phyloP scores from a whole-genome alignment of 2,888 invertebrate genomes.

The Octonoba sinensis region DNA sequence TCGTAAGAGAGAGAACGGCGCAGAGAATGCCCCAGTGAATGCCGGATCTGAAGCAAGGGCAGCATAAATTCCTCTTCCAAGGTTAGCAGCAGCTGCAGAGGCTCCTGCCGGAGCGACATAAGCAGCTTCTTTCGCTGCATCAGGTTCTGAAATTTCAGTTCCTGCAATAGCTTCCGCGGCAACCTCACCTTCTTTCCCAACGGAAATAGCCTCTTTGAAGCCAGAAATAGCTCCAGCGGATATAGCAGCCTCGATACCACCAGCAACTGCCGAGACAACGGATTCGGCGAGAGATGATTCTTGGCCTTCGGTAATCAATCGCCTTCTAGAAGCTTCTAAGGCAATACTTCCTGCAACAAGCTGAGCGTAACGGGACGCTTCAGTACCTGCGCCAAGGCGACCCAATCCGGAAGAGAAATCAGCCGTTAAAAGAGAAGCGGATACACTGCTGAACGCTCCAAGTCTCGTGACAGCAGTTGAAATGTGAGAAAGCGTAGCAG shows the following conservation, averaged over 20 bases:
- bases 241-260: not conserved
- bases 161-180: not conserved
- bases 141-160: not conserved
- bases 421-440: not conserved
- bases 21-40: not conserved
- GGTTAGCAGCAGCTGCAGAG: not conserved
- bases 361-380: not conserved
- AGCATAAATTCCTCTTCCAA: not conserved
- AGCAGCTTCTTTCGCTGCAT: not conserved
- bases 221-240: not conserved
- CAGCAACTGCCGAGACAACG: not conserved
- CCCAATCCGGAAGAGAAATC: too few relatives aligned
- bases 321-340: not conserved
- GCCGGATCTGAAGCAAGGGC: not conserved
- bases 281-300: not conserved
- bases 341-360: not conserved
- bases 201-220: not conserved
- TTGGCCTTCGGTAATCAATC: not conserved
- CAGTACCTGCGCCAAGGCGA: not conserved
- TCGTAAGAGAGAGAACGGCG: not conserved
- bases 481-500: not conserved
- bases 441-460: not conserved
- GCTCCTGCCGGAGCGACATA: slow-evolving; percentile 2
- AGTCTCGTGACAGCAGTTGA: not conserved
- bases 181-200: not conserved